Conservation (phyloP, 2,113 vertebrate genomes). For the Hydrochoerus hydrochaeris region DNA sequence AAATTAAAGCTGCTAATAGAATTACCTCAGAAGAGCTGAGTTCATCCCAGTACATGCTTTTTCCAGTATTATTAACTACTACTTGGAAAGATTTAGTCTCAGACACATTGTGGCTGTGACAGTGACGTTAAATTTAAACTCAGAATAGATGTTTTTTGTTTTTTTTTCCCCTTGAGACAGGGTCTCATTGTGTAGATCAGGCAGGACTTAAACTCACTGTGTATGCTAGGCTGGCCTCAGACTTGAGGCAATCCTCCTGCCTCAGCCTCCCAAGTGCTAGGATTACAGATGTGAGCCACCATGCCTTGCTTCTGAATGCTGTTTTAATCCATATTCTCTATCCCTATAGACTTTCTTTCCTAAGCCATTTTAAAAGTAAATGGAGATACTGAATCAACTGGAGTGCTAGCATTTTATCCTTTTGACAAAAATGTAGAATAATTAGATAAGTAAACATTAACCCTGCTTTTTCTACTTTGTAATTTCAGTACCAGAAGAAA, state of each 20-base stretch:
- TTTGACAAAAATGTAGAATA: neutral
- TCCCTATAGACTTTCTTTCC: conserved; percentile 42
- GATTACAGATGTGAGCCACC: neutral
- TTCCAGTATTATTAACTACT: conserved; percentile 9
- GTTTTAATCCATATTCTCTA: neutral
- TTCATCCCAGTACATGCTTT: conserved; percentile 1
- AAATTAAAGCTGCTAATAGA: conserved; percentile 50
- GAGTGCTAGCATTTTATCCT: conserved; percentile 33
- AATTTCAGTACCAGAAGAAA: conserved; percentile 95
- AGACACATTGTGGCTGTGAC: neutral
- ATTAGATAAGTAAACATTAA: conserved; percentile 9
- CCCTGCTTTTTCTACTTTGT: conserved; percentile 56
- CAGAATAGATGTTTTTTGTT: neutral
- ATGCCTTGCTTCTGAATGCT: neutral
- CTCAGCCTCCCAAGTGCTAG: neutral
- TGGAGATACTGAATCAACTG: neutral
- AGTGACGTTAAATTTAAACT: conserved; percentile 49
- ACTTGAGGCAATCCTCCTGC: neutral
- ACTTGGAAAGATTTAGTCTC: conserved; percentile 32
- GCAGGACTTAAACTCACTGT: neutral
- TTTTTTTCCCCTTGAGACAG: neutral
- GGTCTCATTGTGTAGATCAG: neutral
- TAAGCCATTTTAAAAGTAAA: conserved; percentile 28
- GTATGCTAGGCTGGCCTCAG: neutral
- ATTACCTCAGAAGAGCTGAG: neutral